These are phyloP conservation scores for Tauraco hartlaubi DNA, from an alignment of 2,797 vertebrate genomes.

Conservation along the genomic window DNA sequence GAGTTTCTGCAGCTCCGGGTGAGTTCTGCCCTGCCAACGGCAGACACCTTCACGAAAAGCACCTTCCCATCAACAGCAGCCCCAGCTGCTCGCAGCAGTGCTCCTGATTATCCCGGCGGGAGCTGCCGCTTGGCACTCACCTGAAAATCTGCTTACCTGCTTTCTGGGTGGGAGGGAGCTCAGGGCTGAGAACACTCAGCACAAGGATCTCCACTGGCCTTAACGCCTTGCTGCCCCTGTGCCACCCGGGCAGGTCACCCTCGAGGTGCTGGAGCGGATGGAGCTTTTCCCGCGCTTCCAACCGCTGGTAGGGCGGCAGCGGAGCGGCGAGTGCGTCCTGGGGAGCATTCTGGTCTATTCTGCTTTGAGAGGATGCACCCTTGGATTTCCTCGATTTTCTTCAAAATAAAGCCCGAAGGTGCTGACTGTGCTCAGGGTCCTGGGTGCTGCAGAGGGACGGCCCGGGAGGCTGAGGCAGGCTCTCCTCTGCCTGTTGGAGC, in stretches of 20 bases:
- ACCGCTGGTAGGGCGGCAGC: not conserved
- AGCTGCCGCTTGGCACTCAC: not conserved
- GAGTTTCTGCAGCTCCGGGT: not conserved
- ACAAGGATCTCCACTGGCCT: not conserved
- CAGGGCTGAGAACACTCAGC: not conserved
- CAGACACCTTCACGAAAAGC: conserved; percentile 46
- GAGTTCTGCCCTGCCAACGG: not conserved
- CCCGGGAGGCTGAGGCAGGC: not conserved
- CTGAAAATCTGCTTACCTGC: conserved; percentile 7
- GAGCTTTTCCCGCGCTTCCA: not conserved
- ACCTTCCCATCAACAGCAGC: conserved; percentile 8
- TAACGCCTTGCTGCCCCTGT: not conserved
- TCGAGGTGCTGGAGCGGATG: no score
- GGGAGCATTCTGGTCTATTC: not conserved
- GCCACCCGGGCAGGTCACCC: no score
- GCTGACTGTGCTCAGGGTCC: not conserved
- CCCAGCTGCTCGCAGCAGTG: conserved; percentile 37
- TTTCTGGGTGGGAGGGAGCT: not conserved
- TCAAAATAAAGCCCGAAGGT: conserved; percentile 30
- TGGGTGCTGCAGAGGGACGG: not conserved
- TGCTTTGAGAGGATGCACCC: conserved; percentile 12
- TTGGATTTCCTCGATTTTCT: not conserved
- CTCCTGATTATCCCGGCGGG: conserved; percentile 39
- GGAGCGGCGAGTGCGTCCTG: not conserved
- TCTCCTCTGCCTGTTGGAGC: not conserved